A percentile compares a stretch with the other conserved stretches of the same genome.
Conservation (phyloP, 2,888 invertebrate genomes). For the Palloptera scutellata region DNA sequence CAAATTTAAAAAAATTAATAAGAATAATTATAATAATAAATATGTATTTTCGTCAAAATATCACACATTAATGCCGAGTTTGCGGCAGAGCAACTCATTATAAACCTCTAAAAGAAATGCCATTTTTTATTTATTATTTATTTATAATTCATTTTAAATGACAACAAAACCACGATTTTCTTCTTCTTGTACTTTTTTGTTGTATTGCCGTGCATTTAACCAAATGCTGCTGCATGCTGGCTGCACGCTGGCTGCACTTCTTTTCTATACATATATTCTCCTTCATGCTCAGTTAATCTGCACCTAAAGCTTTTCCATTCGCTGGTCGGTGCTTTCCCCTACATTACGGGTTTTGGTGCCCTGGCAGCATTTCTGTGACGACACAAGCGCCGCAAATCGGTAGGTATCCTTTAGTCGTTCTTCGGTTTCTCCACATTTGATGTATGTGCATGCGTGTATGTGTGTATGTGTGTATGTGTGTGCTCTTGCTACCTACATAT, state of each 20-base stretch:
- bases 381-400: neutral
- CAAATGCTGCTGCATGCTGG: constrained; percentile 6
- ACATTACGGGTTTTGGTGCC: constrained; percentile 25
- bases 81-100: neutral
- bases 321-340: constrained; percentile 2
- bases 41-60: no score
- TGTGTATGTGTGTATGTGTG: constrained; percentile 19
- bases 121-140: no score
- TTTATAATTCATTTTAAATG: no score
- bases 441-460: constrained; percentile 9
- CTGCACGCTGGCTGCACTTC: constrained; percentile 17
- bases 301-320: constrained; percentile 8
- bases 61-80: no score
- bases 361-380: constrained; percentile 17
- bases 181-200: no score
- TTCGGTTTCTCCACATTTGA: constrained; percentile 21
- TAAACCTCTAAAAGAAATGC: neutral
- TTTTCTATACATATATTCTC: neutral
- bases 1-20: no score
- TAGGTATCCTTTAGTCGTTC: constrained; percentile 13
- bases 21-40: no score
- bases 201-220: neutral
- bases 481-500: constrained; percentile 15
- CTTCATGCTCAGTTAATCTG: constrained; percentile 21
- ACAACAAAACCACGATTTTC: no score